Evolutionary conservation across 2,888 invertebrate genomes (phyloP), one percentile per base, ranked within the genome.

Genomic region (Helicoverpa assulta): DNA sequence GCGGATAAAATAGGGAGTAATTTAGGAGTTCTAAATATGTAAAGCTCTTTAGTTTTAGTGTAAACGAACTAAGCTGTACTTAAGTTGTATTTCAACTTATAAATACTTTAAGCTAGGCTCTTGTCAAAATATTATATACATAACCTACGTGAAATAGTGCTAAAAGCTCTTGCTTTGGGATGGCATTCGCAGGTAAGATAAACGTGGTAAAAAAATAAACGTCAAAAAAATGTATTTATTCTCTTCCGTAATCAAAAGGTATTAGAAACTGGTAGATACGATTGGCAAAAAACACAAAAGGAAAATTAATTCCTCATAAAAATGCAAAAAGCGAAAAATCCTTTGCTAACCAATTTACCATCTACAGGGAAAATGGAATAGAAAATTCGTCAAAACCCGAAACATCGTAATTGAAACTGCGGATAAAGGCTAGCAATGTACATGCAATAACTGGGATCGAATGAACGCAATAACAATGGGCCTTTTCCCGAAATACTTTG

Each of bases 371-470:
- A 62, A 51, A 47, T 21, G 2, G 61, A 78, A 64, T 26, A 55
- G n/a, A 50, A 78, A 76, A 61, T 14, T 55, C 54, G 29, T 67
- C 51, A 67, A 57, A 79, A 79, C 26, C 54, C 16, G 52, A 70
- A 69, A 61, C 21, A 50, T 64, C 60, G 50, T 67, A 76, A 80
- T 76, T 65, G 80, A 62, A 80, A 60, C 43, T 10, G 52, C 61
- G 58, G 43, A 76, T 65, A 55, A 80, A 55, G 57, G 37, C 52
- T 40, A 54, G 51, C 62, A 66, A 57, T 80, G 59, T 76, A 51
- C 40, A 63, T 80, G 78, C 78, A 71, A 77, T 77, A 80, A 77
- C 40, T 16, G 50, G 29, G 71, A 80, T 76, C 57, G 60, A 71
- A 77, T 64, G 65, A 76, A 66, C n/a, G 53, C 5, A 63, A 60